A percentile compares a stretch with the other conserved stretches of the same genome.
Evolutionary conservation across 2,888 invertebrate genomes (phyloP).

Genomic region (Abrostola triplasia): DNA sequence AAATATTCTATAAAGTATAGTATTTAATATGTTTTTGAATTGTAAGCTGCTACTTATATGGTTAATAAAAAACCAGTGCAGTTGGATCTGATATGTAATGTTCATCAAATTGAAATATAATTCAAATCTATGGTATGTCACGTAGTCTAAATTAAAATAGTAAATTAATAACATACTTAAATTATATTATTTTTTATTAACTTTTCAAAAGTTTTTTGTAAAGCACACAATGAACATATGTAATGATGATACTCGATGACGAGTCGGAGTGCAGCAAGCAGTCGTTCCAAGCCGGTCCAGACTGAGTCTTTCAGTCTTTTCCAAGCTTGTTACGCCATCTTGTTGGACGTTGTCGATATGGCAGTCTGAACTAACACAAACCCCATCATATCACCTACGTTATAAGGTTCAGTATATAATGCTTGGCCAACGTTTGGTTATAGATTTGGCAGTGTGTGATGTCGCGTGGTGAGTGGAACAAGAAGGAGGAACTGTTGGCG

Average conservation of each 20-base stretch:
- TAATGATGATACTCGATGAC: conserved; percentile 88
- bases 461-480: conserved; percentile 99
- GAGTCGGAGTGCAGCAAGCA: conserved; percentile 78
- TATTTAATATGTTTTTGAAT: too few relatives aligned
- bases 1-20: too few relatives aligned
- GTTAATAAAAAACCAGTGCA: too few relatives aligned
- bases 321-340: conserved; percentile 53
- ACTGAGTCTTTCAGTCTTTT: conserved; percentile 74
- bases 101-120: too few relatives aligned
- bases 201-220: too few relatives aligned
- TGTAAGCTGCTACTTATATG: too few relatives aligned
- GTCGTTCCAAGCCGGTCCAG: conserved; percentile 56
- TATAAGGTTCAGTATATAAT: conserved; percentile 12
- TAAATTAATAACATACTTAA: too few relatives aligned
- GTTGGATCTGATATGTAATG: too few relatives aligned
- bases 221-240: too few relatives aligned
- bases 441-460: conserved; percentile 98
- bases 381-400: background rate
- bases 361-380: conserved; percentile 74
- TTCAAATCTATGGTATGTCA: too few relatives aligned
- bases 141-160: too few relatives aligned
- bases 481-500: conserved; percentile 98
- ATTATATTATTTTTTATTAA: too few relatives aligned
- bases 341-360: conserved; percentile 74
- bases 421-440: conserved; percentile 22